Evolutionary conservation across 2,888 invertebrate species (phyloP).

Genomic region (Hirtodrosophila alboralis): DNA sequence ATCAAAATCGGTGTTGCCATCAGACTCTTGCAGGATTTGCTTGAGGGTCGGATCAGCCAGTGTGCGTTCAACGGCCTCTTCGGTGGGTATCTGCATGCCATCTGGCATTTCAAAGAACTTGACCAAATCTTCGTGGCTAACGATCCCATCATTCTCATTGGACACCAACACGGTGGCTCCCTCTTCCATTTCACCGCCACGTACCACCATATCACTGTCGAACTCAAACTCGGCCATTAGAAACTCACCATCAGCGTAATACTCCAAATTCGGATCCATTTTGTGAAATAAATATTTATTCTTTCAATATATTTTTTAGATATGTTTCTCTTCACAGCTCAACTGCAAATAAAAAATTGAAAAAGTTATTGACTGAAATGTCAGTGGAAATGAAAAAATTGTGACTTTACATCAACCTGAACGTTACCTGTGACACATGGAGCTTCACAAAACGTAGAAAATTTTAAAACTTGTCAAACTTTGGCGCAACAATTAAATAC

Average conservation of each 20-base stretch:
- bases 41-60: constrained; percentile 55
- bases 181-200: constrained; percentile 29
- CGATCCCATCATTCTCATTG: constrained; percentile 41
- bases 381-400: constrained; percentile 5
- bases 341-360: constrained; percentile 18
- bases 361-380: constrained; percentile 8
- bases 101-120: constrained; percentile 34
- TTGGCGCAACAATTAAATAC: no score
- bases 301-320: neutral
- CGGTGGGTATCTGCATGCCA: constrained; percentile 22
- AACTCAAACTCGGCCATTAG: constrained; percentile 59
- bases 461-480: no score
- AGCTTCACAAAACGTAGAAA: neutral
- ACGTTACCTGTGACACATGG: constrained; percentile 16
- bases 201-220: constrained; percentile 30
- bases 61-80: constrained; percentile 56
- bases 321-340: constrained; percentile 8
- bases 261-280: constrained; percentile 24
- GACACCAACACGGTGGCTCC: constrained; percentile 57
- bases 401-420: neutral
- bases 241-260: constrained; percentile 36
- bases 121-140: constrained; percentile 43
- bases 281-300: neutral
- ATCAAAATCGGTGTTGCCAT: constrained; percentile 57
- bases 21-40: constrained; percentile 49